These are phyloP conservation scores for Luffia ferchaultella DNA, from an alignment of 2,888 invertebrate species.

Conservation along the genomic window DNA sequence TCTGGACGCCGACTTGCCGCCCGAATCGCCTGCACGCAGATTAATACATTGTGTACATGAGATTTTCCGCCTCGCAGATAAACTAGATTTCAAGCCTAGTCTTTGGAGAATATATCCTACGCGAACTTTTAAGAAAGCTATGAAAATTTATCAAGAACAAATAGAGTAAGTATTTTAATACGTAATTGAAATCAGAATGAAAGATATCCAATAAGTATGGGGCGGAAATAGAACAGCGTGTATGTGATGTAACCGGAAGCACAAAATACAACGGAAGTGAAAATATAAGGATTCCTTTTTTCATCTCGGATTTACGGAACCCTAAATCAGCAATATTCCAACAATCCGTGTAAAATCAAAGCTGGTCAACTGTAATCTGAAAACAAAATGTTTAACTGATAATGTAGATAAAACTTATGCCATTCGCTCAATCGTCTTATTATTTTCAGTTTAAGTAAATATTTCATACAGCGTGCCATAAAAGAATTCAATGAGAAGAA, in stretches of 20 bases:
- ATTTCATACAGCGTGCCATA: conserved; percentile 27
- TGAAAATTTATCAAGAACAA: conserved; percentile 36
- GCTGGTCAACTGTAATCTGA: too few relatives aligned
- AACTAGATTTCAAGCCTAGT: conserved; percentile 36
- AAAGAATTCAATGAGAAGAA: conserved; percentile 22
- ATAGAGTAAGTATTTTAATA: conserved; percentile 27
- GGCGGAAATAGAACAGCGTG: too few relatives aligned
- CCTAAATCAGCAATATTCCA: too few relatives aligned
- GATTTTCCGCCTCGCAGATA: conserved; percentile 22
- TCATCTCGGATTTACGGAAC: too few relatives aligned
- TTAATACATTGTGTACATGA: conserved; percentile 38
- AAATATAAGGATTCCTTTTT: too few relatives aligned
- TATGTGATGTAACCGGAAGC: too few relatives aligned
- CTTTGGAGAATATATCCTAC: conserved; percentile 35
- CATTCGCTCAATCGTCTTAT: too few relatives aligned
- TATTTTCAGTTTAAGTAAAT: conserved; percentile 24
- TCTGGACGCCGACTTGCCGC: conserved; percentile 31
- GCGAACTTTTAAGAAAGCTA: conserved; percentile 30
- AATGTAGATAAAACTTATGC: too few relatives aligned
- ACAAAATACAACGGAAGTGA: too few relatives aligned
- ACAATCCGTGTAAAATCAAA: too few relatives aligned
- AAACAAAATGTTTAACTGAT: background rate
- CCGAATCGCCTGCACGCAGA: conserved; percentile 33
- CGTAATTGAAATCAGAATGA: too few relatives aligned
- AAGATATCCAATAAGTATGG: too few relatives aligned